Conservation (phyloP, 2,888 invertebrate species). For the Azorinus chamasolen region DNA sequence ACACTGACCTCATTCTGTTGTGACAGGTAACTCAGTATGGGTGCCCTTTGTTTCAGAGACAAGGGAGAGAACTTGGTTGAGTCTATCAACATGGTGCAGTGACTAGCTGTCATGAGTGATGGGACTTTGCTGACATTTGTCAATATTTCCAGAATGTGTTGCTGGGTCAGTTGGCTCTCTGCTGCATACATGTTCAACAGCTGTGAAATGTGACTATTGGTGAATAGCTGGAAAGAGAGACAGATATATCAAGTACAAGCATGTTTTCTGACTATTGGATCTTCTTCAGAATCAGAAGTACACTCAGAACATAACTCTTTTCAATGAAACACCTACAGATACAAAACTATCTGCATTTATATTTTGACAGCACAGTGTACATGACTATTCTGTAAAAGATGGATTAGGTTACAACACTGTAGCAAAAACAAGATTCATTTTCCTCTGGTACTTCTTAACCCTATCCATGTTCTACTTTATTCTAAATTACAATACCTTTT, state of each 20-base stretch:
- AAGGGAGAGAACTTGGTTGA: slow-evolving; percentile 29
- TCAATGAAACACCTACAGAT: too few relatives aligned
- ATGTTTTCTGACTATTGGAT: too few relatives aligned
- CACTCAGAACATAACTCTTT: too few relatives aligned
- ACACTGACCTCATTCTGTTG: slow-evolving; percentile 19
- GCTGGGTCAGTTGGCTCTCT: slow-evolving; percentile 25
- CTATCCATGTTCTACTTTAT: too few relatives aligned
- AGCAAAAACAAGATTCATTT: too few relatives aligned
- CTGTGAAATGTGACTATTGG: slow-evolving; percentile 20
- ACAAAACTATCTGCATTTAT: too few relatives aligned
- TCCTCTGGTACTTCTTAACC: too few relatives aligned
- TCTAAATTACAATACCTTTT: too few relatives aligned
- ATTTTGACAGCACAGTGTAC: too few relatives aligned
- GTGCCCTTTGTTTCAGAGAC: slow-evolving; percentile 26
- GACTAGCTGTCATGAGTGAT: slow-evolving; percentile 4
- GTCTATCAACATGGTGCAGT: slow-evolving; percentile 29
- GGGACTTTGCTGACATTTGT: slow-evolving; percentile 16
- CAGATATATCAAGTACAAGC: neutral
- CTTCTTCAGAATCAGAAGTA: too few relatives aligned
- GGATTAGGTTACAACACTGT: too few relatives aligned
- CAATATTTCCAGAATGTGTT: slow-evolving; percentile 35
- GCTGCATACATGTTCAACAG: slow-evolving; percentile 41
- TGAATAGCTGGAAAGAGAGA: slow-evolving; percentile 36
- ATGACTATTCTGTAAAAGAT: too few relatives aligned
- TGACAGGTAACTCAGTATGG: slow-evolving; percentile 17